Percentiles rank a stretch among this genome's conserved stretches.
Evolutionary conservation across 2,113 vertebrate genomes (phyloP).

Genomic region (Sciurus niger): DNA sequence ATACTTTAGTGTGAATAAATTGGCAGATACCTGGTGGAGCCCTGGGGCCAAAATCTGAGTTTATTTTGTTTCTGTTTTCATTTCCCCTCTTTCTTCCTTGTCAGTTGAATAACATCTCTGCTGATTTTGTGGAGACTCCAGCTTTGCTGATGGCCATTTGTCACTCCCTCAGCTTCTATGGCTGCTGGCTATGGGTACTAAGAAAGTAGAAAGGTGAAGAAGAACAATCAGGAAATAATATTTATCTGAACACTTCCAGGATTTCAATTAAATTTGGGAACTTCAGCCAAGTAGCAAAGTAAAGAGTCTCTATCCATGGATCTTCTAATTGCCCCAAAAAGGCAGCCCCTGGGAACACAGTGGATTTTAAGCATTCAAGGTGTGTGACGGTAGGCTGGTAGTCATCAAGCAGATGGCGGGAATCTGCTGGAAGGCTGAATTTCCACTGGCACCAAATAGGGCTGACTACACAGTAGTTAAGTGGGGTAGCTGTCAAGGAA

Average conservation of each 20-base stretch:
- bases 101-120: slow-evolving; percentile 54
- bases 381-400: slow-evolving; percentile 72
- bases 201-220: slow-evolving; percentile 52
- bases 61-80: slow-evolving; percentile 71
- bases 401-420: slow-evolving; percentile 78
- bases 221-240: background rate
- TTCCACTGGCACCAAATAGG: slow-evolving; percentile 81
- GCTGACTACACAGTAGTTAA: slow-evolving; percentile 81
- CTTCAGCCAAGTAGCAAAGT: slow-evolving; percentile 76
- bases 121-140: slow-evolving; percentile 60
- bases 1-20: slow-evolving; percentile 71
- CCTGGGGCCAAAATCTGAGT: background rate
- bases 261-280: slow-evolving; percentile 82
- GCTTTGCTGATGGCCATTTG: slow-evolving; percentile 55
- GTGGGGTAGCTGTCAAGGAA: slow-evolving; percentile 86
- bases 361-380: slow-evolving; percentile 79
- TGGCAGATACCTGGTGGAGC: slow-evolving; percentile 63
- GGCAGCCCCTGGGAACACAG: slow-evolving; percentile 75
- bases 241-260: slow-evolving; percentile 61
- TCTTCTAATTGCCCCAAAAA: slow-evolving; percentile 85
- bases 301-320: slow-evolving; percentile 82
- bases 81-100: slow-evolving; percentile 49
- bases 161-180: slow-evolving; percentile 51
- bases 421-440: slow-evolving; percentile 83
- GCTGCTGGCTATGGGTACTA: slow-evolving; percentile 50